Percentiles rank a stretch among this genome's conserved stretches.
phyloP scores from a whole-genome alignment of 2,113 vertebrate species.

The Thamnophis sirtalis region DNA sequence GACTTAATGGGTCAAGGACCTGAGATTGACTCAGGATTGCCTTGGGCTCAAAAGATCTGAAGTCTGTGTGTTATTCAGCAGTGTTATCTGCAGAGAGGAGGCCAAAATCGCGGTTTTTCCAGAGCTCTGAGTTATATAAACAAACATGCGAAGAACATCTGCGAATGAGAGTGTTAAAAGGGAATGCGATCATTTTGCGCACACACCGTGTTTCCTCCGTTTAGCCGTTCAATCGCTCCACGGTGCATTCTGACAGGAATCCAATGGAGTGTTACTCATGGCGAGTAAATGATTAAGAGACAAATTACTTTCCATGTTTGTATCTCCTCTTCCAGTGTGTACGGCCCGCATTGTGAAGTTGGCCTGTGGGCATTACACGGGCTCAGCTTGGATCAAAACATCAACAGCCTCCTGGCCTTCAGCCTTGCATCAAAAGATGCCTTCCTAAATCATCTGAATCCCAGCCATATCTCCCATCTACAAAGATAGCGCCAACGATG shows the following conservation, averaged over 20 bases:
- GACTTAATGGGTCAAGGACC: not conserved
- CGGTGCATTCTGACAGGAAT: not conserved
- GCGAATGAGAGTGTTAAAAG: not conserved
- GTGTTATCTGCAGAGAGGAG: not conserved
- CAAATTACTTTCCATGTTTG: not conserved
- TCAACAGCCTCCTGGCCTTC: conserved; percentile 4
- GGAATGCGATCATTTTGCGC: not conserved
- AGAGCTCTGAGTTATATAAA: not conserved
- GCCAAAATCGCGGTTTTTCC: not conserved
- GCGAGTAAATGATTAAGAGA: not conserved
- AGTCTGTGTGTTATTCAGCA: not conserved
- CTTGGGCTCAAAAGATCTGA: not conserved
- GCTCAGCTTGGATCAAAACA: not conserved
- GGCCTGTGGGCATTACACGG: not conserved
- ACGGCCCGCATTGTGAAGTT: not conserved
- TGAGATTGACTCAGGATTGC: not conserved
- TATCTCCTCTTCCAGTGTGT: not conserved
- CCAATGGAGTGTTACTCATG: not conserved
- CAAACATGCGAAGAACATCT: not conserved
- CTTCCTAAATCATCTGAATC: conserved; percentile 16
- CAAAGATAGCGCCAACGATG: conserved; percentile 13
- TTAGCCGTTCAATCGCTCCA: not conserved
- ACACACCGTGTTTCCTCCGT: not conserved
- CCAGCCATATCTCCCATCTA: not conserved
- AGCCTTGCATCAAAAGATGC: conserved; percentile 8